These are phyloP conservation scores for Strigamia maritima DNA, from an alignment of 2,888 invertebrate species.

Conservation along the genomic window DNA sequence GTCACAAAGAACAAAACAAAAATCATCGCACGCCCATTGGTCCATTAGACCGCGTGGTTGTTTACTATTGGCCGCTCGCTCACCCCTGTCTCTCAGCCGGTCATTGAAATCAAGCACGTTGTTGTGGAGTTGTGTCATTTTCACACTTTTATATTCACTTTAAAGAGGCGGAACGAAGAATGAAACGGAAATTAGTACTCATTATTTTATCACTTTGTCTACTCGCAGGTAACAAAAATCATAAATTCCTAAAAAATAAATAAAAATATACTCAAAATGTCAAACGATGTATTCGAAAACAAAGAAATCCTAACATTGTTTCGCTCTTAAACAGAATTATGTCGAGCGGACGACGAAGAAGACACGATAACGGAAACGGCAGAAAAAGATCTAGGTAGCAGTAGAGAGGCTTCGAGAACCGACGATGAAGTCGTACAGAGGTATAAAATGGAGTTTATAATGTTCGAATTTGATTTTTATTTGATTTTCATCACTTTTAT, in stretches of 20 bases:
- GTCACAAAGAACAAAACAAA: not conserved
- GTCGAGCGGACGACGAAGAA: slow-evolving; percentile 36
- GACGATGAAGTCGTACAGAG: slow-evolving; percentile 81
- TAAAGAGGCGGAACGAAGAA: not conserved
- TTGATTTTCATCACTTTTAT: slow-evolving; percentile 41
- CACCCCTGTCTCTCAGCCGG: not conserved
- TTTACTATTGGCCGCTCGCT: not conserved
- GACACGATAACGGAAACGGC: slow-evolving; percentile 14
- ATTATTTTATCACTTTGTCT: not conserved
- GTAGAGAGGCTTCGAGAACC: slow-evolving; percentile 84
- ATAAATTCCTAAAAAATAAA: too few relatives aligned
- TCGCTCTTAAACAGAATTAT: not conserved
- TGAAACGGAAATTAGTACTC: not conserved
- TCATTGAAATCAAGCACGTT: not conserved
- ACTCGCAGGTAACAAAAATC: not conserved
- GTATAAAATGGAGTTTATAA: slow-evolving; percentile 45
- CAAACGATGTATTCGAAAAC: not conserved
- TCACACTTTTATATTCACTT: not conserved
- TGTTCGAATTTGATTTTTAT: not conserved
- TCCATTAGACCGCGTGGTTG: not conserved
- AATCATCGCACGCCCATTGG: not conserved
- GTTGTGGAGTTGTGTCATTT: not conserved
- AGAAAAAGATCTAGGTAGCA: slow-evolving; percentile 77
- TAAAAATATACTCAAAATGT: too few relatives aligned
- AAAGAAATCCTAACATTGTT: not conserved